phyloP scores from a whole-genome alignment of 2,888 invertebrate genomes.

The Tethea ocularis region DNA sequence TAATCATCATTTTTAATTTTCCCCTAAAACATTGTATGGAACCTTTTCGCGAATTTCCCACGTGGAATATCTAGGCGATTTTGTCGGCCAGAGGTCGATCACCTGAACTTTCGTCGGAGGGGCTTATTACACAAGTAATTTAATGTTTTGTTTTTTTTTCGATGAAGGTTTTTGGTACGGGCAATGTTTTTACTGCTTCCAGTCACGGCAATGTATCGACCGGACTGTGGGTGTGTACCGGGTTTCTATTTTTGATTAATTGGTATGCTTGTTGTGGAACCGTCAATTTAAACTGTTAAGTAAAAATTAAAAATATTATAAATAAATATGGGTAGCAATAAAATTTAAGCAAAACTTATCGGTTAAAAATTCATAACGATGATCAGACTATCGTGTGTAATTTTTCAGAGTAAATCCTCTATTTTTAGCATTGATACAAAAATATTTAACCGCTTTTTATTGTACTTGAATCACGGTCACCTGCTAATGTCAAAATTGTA shows the following conservation, averaged over 20 bases:
- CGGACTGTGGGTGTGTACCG: constrained; percentile 39
- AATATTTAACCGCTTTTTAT: neutral
- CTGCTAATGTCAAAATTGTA: constrained; percentile 21
- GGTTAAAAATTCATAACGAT: too few relatives aligned
- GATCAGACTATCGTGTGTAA: too few relatives aligned
- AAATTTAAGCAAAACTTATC: too few relatives aligned
- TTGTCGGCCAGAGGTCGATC: constrained; percentile 64
- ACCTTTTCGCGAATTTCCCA: constrained; percentile 72
- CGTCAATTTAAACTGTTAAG: neutral
- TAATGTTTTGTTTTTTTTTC: constrained; percentile 75
- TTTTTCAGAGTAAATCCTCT: too few relatives aligned
- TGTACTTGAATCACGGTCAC: neutral
- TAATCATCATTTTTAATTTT: constrained; percentile 37
- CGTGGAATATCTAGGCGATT: constrained; percentile 71
- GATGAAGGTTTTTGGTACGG: constrained; percentile 65
- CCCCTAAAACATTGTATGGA: constrained; percentile 32
- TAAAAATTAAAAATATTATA: neutral
- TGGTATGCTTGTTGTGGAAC: constrained; percentile 29
- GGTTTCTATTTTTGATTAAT: constrained; percentile 50
- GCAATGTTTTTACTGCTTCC: constrained; percentile 68
- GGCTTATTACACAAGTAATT: constrained; percentile 77
- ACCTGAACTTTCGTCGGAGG: constrained; percentile 65
- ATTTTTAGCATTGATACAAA: too few relatives aligned
- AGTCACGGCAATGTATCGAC: constrained; percentile 80
- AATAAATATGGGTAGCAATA: too few relatives aligned